Base-by-base conservation (phyloP, 1,140 invertebrate species). In the Zaprionus gabonicus region DNA sequence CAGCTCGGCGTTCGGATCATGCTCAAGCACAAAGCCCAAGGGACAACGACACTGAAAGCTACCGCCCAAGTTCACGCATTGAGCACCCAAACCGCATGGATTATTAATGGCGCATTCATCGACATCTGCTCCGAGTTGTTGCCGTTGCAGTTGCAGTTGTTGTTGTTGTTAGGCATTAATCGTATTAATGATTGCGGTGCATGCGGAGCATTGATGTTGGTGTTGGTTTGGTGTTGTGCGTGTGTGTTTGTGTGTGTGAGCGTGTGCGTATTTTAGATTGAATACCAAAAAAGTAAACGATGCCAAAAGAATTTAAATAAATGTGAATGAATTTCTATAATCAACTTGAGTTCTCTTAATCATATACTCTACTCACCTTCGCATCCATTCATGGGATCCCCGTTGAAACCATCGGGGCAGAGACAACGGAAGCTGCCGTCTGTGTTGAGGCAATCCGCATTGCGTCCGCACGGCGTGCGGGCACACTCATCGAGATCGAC, bases 91-190 rank as follows among this genome's bases (percentile, higher is more conserved):
- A 71, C 95, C 95, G 92, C 96, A 97, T 72, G 95, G 95, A 82
- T 94, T 95, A 4, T 95, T 94, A 93, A 97, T 96, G 23, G 95
- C 94, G 91, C 98, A 99, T 93, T 99, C 98, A 93, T 99, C 96
- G 68, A 98, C 95, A 93, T 99, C 98, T 84, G 81, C 81, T 59
- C 82, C 88, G 58, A 34, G 60, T 60, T 59, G 25, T 15, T 58
- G 41, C 15, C 17, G 17, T 70, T 62, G 27, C 23, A 41, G 41
- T 65, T 57, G 44, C 46, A 49, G 46, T 65, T 49, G 46, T 65
- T 63, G 44, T 38, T 46, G 55, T 15, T 71, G 79, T 85, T 84
- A 84, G 81, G 73, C 77, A 82, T 90, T 88, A 83, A 70, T 70
- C 51, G 67, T 64, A 78, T 88, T 88, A 71, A 80, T 73, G 86